These are phyloP conservation scores for Scaptomyza pallida DNA, from an alignment of 1,140 invertebrate species.

Conservation along the genomic window DNA sequence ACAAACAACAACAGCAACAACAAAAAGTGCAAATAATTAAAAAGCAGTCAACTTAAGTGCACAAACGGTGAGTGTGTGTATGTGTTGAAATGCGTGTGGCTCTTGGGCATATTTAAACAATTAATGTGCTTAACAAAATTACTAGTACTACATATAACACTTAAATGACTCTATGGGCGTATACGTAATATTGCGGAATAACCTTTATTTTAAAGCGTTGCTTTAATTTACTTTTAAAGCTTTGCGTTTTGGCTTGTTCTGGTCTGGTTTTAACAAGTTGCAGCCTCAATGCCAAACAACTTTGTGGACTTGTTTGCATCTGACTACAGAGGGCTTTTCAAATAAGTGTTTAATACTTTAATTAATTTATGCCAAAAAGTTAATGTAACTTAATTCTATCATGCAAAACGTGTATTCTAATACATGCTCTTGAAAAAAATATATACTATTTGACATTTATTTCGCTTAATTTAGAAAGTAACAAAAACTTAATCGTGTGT, in stretches of 20 bases:
- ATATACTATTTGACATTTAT: not conserved
- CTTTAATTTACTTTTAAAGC: conserved; percentile 27
- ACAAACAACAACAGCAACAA: conserved; percentile 41
- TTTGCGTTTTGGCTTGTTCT: conserved; percentile 25
- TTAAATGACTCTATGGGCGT: conserved; percentile 22
- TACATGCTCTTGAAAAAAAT: conserved; percentile 1
- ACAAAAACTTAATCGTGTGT: not conserved
- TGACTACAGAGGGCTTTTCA: conserved; percentile 3
- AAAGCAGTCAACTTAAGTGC: conserved; percentile 72
- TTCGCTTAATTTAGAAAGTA: not conserved
- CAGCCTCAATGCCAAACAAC: conserved; percentile 37
- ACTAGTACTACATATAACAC: conserved; percentile 1
- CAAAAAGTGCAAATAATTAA: conserved; percentile 75
- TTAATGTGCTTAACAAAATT: conserved; percentile 50
- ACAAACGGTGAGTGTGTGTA: conserved; percentile 60
- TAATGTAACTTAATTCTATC: conserved; percentile 10
- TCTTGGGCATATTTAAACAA: conserved; percentile 51
- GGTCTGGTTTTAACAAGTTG: conserved; percentile 16
- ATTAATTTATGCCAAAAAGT: conserved; percentile 15
- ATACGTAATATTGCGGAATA: conserved; percentile 36
- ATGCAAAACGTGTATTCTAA: conserved; percentile 15
- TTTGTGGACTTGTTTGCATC: conserved; percentile 31
- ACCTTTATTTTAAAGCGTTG: conserved; percentile 16
- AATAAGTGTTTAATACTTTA: not conserved
- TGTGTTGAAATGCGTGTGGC: conserved; percentile 19